These are phyloP conservation scores for Brachionus rubens DNA, from an alignment of 1,140 invertebrate species.

Conservation along the genomic window DNA sequence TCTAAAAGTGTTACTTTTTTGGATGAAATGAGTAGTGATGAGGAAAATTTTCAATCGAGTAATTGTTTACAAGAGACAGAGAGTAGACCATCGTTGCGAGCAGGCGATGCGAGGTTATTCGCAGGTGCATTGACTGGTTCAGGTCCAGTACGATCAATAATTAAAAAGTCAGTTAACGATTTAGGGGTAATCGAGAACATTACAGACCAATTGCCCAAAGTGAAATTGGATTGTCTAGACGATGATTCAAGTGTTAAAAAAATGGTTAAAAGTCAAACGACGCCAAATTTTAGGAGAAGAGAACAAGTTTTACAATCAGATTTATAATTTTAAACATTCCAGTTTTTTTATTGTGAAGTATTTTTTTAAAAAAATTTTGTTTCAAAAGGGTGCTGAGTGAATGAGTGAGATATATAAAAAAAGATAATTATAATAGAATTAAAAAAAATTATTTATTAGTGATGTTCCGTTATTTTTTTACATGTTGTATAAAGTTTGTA, in stretches of 20 bases:
- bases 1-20: constrained; percentile 45
- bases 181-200: neutral
- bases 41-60: constrained; percentile 1
- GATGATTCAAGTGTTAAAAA: neutral
- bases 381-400: too few species aligned
- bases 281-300: constrained; percentile 20
- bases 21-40: constrained; percentile 13
- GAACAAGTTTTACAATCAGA: constrained; percentile 32
- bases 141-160: constrained; percentile 13
- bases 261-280: constrained; percentile 11
- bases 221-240: neutral
- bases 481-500: neutral
- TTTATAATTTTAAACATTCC: neutral
- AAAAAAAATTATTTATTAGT: too few species aligned
- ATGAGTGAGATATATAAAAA: too few species aligned
- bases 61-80: neutral
- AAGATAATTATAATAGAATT: too few species aligned
- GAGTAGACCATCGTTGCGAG: neutral
- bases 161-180: constrained; percentile 36
- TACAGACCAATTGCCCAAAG: neutral
- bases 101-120: constrained; percentile 23
- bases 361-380: neutral
- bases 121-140: constrained; percentile 6
- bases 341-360: neutral
- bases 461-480: neutral